Base-by-base conservation (phyloP, 2,797 vertebrate genomes). In the Poeciliopsis gracilis region DNA sequence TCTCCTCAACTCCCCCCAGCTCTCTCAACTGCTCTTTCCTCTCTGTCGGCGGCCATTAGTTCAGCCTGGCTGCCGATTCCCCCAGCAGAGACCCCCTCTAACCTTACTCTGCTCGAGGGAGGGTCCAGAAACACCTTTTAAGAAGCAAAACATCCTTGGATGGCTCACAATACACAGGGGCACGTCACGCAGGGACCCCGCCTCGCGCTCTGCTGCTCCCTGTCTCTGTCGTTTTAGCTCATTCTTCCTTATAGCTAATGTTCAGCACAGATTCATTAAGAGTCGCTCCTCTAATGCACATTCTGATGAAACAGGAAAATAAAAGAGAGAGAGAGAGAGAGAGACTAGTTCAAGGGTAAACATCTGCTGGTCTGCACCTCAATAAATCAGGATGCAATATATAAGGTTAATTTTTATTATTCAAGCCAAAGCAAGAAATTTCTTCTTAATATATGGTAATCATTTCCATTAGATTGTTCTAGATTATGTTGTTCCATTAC, bases 31-130 rank as follows among this genome's bases (percentile, higher is more conserved):
- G 57, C 83, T 90, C 88, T 88, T 87, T 83, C 91, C 82, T 90
- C 85, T 53, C 88, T 93, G 91, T 93, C 92, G 88, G 91, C 77
- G 87, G 81, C 84, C 82, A 90, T 94, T 93, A 94, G 88, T 93
- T 93, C 92, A 86, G 92, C 84, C 79, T 90, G 90, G 81, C 86
- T 90, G 82, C 84, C 55, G 90, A 84, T 86, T 82, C 85, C 82
- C 79, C 79, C 75, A n/a, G 78, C 78, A 87, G 81, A 85, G 84
- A 79, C 51, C 83, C 59, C 83, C 84, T 86, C 89, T 82, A 85
- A 89, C 89, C 80, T 85, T 77, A 0, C 80, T 38, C 46, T 43
- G 80, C 89, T 87, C 77, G 45, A 20, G 77, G 79, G 86, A 81
- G 45, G 69, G 46, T 61, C 80, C 77, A 78, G 55, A 82, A 88